Base-by-base conservation (phyloP, 2,797 vertebrate genomes). In the Micromesistius poutassou region DNA sequence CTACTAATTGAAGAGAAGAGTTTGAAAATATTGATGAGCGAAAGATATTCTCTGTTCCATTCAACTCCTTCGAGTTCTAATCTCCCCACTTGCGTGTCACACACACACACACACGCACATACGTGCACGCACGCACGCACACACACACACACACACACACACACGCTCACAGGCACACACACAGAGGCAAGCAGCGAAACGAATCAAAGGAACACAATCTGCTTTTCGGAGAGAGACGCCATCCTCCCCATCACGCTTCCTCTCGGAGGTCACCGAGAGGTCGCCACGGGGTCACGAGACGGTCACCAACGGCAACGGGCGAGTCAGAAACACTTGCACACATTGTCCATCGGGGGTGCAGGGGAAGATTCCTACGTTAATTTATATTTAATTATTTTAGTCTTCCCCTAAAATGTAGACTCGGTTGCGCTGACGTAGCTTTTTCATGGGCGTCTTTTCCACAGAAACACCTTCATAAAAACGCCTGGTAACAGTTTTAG, bases 231-330 rank as follows among this genome's bases (percentile, higher is more conserved):
- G 40, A 55, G 55, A 62, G n/a, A 4, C 19, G 9, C 55, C 5
- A 62, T 62, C 68, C 68, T 31, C 14, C 68, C 68, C 30, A 30
- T 16, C 68, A 4, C 13, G 30, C 68, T 71, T 71, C 68, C 68
- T 71, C 68, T 71, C 68, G 3, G 30, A 71, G 72, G 35, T 40
- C 16, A 25, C 14, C 3, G n/a, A 12, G 72, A 30, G 33, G 72
- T 80, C 78, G 73, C 40, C 19, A 28, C 1, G 31, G 73, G 79
- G 79, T 80, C 78, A 71, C n/a, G 0, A 30, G 31, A 28, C 33
- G 80, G 81, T 80, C n/a, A 42, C 1, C 10, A 72, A 31, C 36
- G 36, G 36, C 10, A 72, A 31, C 9, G 9, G 36, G 50, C 50
- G 22, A 62, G 50, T 62, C 50, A 22, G 50, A 5, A 22, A 22